Percentiles rank a stretch among this genome's conserved stretches.
Conservation (phyloP, 2,113 vertebrate species). For the Nothoprocta pentlandii region DNA sequence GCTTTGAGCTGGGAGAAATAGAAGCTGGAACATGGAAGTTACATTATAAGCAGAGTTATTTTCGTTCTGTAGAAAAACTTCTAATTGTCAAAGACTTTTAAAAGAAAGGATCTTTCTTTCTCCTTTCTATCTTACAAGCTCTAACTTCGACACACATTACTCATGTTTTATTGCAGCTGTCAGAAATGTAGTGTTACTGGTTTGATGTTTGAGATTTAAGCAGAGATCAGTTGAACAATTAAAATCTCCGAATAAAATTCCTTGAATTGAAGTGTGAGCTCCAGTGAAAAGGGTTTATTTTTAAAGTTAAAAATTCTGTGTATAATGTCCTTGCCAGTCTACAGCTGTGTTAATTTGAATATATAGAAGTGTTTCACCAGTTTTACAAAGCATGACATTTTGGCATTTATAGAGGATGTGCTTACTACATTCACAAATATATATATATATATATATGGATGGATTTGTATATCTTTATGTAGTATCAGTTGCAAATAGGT, state of each 20-base stretch:
- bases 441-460: not conserved
- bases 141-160: constrained; percentile 70
- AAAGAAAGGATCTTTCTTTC: constrained; percentile 66
- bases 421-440: constrained; percentile 19
- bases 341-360: constrained; percentile 81
- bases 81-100: constrained; percentile 68
- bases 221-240: constrained; percentile 92
- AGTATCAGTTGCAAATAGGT: constrained; percentile 29
- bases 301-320: constrained; percentile 76
- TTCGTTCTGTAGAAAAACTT: constrained; percentile 55
- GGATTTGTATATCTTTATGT: constrained; percentile 22
- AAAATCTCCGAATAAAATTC: constrained; percentile 90
- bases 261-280: constrained; percentile 82
- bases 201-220: constrained; percentile 87
- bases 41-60: constrained; percentile 63
- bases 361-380: constrained; percentile 76
- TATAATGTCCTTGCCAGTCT: constrained; percentile 58
- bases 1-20: constrained; percentile 66
- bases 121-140: constrained; percentile 46
- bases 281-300: constrained; percentile 81
- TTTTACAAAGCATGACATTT: constrained; percentile 74
- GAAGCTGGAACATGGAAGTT: constrained; percentile 58
- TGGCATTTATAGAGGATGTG: constrained; percentile 79
- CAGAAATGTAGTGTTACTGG: constrained; percentile 82
- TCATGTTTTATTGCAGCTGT: constrained; percentile 89